Evolutionary conservation across 2,888 invertebrate species (phyloP), one percentile per base, ranked within the genome.

Genomic region (Brenthis hecate): DNA sequence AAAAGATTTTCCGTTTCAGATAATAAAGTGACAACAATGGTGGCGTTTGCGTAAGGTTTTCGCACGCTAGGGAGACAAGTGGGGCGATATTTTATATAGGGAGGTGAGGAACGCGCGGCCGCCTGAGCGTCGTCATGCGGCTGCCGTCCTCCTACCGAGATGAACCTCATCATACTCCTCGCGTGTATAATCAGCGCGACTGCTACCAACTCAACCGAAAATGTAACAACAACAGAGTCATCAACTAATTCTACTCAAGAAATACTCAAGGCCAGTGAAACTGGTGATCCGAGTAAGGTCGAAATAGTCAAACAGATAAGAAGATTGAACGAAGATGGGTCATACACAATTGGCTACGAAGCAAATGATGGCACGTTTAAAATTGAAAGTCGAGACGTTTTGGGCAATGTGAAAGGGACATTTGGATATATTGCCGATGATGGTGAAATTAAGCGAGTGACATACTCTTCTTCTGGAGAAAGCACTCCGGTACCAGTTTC

Each of bases 331-430:
- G 95, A 96, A 64, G 97, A 97, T 81, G 97, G 97, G 43, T 96
- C 96, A 0, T 97, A 97, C 80, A 96, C 97, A 0, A 96, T 96
- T 73, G 97, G 97, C 1, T 97, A 96, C 80, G 97, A 97, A 88
- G 96, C 96, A 3, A 96, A 96, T 61, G 97, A 97, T 84, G 97
- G 97, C 4, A 96, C 96, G 0, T 97, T 97, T 85, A 97, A 97
- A 91, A 96, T 97, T 69, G 97, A 97, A 88, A 97, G 96, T 79
- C 92, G 96, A 72, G 96, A 96, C 85, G 96, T 96, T 60, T 89
- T 95, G 72, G 96, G 96, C 11, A 96, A 96, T 83, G 96, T 97
- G 73, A 96, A 96, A 85, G 97, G 97, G 54, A 97, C 96, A 64
- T 97, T 96, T 80, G 97, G 97, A 56, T 97, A 96, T 84, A 93